phyloP scores from a whole-genome alignment of 2,113 vertebrate species.

The Opisthocomus hoazin region DNA sequence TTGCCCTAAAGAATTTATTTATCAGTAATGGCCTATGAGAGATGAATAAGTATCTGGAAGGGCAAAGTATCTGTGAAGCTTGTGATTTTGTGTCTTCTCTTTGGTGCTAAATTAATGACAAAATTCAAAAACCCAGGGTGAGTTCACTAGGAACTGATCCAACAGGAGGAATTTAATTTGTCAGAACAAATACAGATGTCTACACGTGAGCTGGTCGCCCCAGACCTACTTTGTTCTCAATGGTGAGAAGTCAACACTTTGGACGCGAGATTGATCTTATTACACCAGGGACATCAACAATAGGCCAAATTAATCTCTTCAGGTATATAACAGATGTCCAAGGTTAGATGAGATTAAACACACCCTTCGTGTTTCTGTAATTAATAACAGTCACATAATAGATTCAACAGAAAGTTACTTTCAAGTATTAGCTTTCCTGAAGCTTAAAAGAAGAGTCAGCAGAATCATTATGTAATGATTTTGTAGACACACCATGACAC shows the following conservation, averaged over 20 bases:
- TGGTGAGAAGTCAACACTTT: neutral
- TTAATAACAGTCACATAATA: neutral
- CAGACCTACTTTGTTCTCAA: neutral
- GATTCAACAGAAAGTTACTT: neutral
- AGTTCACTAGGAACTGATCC: neutral
- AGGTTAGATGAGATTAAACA: neutral
- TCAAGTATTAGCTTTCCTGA: neutral
- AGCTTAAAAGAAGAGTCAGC: neutral
- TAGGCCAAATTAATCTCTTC: neutral
- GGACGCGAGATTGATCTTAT: neutral
- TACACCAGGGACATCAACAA: neutral
- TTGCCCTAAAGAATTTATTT: neutral
- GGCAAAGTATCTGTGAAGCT: neutral
- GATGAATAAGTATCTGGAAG: neutral
- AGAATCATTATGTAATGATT: slow-evolving; percentile 33
- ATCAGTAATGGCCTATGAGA: neutral
- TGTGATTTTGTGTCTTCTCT: neutral
- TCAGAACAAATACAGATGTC: neutral
- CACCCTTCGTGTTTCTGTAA: neutral
- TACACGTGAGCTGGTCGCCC: neutral
- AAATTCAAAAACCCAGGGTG: neutral
- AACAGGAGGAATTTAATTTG: neutral
- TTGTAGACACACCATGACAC: slow-evolving; percentile 30
- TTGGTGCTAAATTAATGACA: neutral
- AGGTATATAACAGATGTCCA: neutral